Conservation (phyloP, 2,888 invertebrate species). For the Drosophila rubida region DNA sequence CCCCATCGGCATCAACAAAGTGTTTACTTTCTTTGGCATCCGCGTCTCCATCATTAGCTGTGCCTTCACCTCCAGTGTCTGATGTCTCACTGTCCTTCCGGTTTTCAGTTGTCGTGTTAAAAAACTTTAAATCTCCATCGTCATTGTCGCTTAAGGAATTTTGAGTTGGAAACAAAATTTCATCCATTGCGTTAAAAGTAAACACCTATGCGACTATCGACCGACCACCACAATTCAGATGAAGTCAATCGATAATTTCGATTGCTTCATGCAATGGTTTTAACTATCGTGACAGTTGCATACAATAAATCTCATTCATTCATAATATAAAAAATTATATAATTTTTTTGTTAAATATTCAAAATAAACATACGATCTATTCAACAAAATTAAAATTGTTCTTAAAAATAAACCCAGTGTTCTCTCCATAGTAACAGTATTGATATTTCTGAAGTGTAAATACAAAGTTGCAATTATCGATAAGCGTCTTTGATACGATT, state of each 20-base stretch:
- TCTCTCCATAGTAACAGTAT: background rate
- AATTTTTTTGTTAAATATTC: too few relatives aligned
- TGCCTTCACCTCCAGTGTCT: constrained; percentile 47
- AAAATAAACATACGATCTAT: too few relatives aligned
- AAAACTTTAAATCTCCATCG: constrained; percentile 79
- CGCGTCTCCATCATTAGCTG: constrained; percentile 34
- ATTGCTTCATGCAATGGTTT: background rate
- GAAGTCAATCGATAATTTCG: background rate
- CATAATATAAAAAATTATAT: too few relatives aligned
- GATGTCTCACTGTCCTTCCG: constrained; percentile 64
- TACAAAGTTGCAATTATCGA: background rate
- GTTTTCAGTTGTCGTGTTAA: constrained; percentile 58
- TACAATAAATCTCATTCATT: background rate
- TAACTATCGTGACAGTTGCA: background rate
- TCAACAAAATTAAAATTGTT: too few relatives aligned
- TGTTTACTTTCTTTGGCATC: constrained; percentile 43
- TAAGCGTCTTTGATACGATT: background rate
- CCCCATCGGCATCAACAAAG: constrained; percentile 50
- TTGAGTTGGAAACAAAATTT: constrained; percentile 76
- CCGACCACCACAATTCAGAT: constrained; percentile 14
- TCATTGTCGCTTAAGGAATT: constrained; percentile 68
- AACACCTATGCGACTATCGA: constrained; percentile 21
- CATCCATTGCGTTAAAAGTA: constrained; percentile 67
- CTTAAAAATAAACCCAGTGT: too few relatives aligned
- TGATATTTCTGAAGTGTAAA: too few relatives aligned